phyloP scores from a whole-genome alignment of 2,888 invertebrate species.

The Apantesis nais region DNA sequence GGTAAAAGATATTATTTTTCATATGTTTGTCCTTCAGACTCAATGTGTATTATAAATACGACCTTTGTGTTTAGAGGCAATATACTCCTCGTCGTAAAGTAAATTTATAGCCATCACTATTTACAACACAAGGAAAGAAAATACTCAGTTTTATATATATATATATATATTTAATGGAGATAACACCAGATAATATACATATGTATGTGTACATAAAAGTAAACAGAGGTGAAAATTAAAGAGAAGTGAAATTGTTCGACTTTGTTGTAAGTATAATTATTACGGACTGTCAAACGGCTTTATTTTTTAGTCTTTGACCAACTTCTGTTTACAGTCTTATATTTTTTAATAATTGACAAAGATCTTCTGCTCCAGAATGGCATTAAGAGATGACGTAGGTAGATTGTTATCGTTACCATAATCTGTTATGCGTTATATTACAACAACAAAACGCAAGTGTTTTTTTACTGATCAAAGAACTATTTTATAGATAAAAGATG shows the following conservation, averaged over 20 bases:
- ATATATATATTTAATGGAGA: no score
- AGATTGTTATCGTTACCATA: not conserved
- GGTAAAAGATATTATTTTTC: not conserved
- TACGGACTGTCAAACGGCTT: not conserved
- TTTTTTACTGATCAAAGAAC: no score
- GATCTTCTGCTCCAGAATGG: not conserved
- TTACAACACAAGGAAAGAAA: no score
- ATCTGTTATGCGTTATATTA: not conserved
- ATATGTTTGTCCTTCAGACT: not conserved
- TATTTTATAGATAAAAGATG: no score
- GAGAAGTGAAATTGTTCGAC: not conserved
- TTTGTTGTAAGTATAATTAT: not conserved
- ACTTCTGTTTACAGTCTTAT: not conserved
- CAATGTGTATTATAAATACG: not conserved
- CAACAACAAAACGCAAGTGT: no score
- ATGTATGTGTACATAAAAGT: no score
- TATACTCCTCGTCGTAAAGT: not conserved
- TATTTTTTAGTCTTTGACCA: not conserved
- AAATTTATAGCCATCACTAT: not conserved
- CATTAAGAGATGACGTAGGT: not conserved
- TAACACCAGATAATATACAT: no score
- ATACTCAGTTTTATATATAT: no score
- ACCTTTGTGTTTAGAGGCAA: not conserved
- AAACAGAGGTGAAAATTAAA: not conserved
- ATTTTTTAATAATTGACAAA: not conserved